Percentiles rank a stretch among this genome's conserved stretches.
Conservation (phyloP, 2,113 vertebrate genomes). For the Uropsilus gracilis region DNA sequence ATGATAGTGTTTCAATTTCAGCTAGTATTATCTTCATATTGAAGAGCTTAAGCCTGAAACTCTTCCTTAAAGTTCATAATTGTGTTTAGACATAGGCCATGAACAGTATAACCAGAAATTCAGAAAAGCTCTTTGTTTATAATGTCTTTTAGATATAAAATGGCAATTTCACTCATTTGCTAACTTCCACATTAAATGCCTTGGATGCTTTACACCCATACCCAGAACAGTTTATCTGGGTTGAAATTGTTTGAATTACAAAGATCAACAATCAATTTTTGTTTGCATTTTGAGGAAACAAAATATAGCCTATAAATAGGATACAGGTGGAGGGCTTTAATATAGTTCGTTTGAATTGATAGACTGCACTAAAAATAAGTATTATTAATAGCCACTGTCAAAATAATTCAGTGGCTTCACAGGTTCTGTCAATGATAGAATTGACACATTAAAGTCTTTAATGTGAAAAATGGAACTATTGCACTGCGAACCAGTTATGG, state of each 20-base stretch:
- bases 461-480: neutral
- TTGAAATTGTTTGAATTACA: neutral
- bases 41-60: neutral
- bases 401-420: neutral
- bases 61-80: neutral
- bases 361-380: neutral
- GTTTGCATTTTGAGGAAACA: neutral
- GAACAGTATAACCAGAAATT: neutral
- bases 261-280: neutral
- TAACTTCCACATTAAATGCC: neutral
- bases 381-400: neutral
- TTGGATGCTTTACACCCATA: neutral
- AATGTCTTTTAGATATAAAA: neutral
- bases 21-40: neutral
- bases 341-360: slow-evolving; percentile 4
- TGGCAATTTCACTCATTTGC: neutral
- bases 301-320: neutral
- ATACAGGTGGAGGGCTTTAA: neutral
- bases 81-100: neutral
- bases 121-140: neutral
- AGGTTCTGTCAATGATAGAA: neutral
- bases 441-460: neutral
- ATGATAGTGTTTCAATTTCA: neutral
- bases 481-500: neutral
- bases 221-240: neutral